Evolutionary conservation across 2,113 vertebrate genomes (phyloP), one percentile per base, ranked within the genome.

Genomic region (Saimiri boliviensis): DNA sequence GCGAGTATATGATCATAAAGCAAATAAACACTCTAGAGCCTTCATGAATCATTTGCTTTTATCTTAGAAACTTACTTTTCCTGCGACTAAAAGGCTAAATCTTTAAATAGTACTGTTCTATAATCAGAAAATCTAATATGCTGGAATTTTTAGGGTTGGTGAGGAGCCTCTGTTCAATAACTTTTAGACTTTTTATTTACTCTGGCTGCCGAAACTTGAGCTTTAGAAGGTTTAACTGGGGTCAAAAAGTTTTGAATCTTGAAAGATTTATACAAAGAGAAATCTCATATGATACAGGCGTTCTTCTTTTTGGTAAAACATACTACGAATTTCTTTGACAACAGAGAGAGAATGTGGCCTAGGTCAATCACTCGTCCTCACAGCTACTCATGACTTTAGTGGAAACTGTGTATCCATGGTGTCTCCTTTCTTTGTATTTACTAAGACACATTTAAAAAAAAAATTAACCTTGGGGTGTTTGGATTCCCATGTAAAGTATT

Each of bases 41-140:
- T 97, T 96, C 42, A 49, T 49, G 80, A 95, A 73, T 49, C 27
- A 56, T 94, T 95, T 95, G 37, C 52, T 89, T 94, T 97, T 88
- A 85, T 92, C 85, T 74, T 52, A 37, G 76, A 42, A 96, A 89
- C 47, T 85, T 95, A 88, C 77, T 93, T 96, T 76, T 90, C 85
- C 80, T 21, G 81, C 10, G 23, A 95, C 32, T 89, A 58, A 73
- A 71, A 86, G 71, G 5, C 10, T 56, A 83, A 92, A 68, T 2
- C 16, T 89, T 93, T 89, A 93, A 93, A 83, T 66, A 20, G 23
- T 40, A 47, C 54, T 81, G 58, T 86, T 91, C 74, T 91, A 45
- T 71, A 89, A 84, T 95, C 90, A 86, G 84, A 89, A 49, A 47
- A 89, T 80, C 17, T 76, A 76, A 30, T 58, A 70, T 27, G 74